Evolutionary conservation across 2,797 vertebrate species (phyloP).

Genomic region (Alosa sapidissima): DNA sequence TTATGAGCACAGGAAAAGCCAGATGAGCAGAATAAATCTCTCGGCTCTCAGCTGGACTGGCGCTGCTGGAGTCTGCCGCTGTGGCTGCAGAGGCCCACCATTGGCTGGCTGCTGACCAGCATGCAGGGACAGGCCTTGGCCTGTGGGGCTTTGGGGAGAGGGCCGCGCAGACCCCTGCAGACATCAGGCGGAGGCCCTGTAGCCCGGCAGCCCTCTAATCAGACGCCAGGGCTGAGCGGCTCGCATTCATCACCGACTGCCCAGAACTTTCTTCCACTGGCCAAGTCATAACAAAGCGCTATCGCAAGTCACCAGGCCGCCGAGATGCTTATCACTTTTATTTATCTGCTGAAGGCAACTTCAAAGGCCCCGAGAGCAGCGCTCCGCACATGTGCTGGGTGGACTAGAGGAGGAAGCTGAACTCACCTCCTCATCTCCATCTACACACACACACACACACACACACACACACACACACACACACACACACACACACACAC

Average conservation of each 20-base stretch:
- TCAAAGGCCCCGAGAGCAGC: conserved; percentile 3
- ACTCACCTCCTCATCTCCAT: too few relatives aligned
- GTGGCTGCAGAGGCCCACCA: conserved; percentile 43
- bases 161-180: background rate
- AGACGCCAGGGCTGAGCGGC: conserved; percentile 21
- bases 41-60: conserved; percentile 37
- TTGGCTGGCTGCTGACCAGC: conserved; percentile 33
- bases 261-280: conserved; percentile 23
- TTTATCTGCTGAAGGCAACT: conserved; percentile 26
- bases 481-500: too few relatives aligned
- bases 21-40: conserved; percentile 77
- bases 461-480: too few relatives aligned
- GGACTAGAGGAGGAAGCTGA: background rate
- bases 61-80: conserved; percentile 68
- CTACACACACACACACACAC: too few relatives aligned
- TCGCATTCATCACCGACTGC: conserved; percentile 37
- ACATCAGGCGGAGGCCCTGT: conserved; percentile 28
- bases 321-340: conserved; percentile 21
- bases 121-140: conserved; percentile 19
- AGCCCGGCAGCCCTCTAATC: conserved; percentile 34
- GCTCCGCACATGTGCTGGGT: conserved; percentile 6
- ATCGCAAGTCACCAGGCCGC: background rate
- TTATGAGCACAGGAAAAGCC: conserved; percentile 63
- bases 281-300: conserved; percentile 1
- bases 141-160: background rate